Conservation (phyloP, 2,113 vertebrate genomes). For the Nicator chloris region DNA sequence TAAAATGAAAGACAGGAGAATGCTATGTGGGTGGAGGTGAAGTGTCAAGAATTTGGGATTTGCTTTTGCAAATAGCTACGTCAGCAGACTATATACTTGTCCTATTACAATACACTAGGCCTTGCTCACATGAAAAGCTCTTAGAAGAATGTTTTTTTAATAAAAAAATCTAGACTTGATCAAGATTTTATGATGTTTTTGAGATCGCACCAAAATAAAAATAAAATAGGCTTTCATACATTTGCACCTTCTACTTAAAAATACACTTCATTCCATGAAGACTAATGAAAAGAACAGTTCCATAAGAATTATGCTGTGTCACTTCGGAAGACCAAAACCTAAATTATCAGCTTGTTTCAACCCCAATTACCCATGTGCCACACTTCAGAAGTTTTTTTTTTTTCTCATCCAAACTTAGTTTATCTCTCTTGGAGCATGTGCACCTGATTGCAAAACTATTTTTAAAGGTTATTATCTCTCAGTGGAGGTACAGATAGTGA, state of each 20-base stretch:
- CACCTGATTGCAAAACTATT: not conserved
- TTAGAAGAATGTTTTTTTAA: too few relatives aligned
- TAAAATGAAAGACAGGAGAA: not conserved
- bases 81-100: not conserved
- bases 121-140: not conserved
- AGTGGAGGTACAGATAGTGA: not conserved
- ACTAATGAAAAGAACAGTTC: not conserved
- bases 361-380: not conserved
- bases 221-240: not conserved
- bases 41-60: constrained; percentile 11
- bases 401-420: not conserved
- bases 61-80: not conserved
- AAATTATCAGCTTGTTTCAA: not conserved
- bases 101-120: not conserved
- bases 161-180: not conserved
- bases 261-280: not conserved
- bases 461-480: not conserved
- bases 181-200: not conserved
- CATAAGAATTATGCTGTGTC: not conserved
- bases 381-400: not conserved
- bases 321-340: not conserved
- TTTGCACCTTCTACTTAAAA: not conserved
- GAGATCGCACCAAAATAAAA: not conserved
- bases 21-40: not conserved
- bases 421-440: not conserved